Base-by-base conservation (phyloP, 2,797 vertebrate species). In the Merluccius polli region DNA sequence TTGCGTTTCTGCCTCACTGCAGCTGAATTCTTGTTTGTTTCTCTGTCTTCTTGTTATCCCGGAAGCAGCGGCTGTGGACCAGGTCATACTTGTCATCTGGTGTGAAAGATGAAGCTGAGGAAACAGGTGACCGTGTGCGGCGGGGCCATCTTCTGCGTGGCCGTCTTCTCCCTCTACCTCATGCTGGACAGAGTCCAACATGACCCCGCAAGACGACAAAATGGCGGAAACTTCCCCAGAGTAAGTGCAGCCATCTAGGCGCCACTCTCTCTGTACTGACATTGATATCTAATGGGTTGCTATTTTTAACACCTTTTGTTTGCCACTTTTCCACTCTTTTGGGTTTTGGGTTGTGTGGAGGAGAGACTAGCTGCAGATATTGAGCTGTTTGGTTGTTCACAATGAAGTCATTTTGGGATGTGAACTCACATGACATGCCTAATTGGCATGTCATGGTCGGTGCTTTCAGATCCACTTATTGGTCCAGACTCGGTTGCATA, bases 141-240 rank as follows among this genome's bases (percentile, higher is more conserved):
- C 67, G 98, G 97, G 75, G 97, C 96, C 83, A 96, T 98, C 91
- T 99, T 99, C 93, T 99, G 98, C 72, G 97, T 99, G 92, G 98
- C 98, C 0, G 98, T 99, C 73, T 99, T 99, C 91, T 98, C 98
- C 0, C 96, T 99, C 70, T 99, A 99, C 93, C 89, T 99, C 87
- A 99, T 99, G 98, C 90, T 99, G 94, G 98, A 99, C 89, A 93
- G 97, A 74, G 98, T 99, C 87, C 98, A 99, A 80, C 97, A 97
- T 12, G 97, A 99, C 79, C 97, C 97, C 30, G 75, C 94, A 12
- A 93, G 96, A 69, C 93, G 94, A 86, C 97, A 97, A 91, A 95
- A 81, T 0, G 95, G 95, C 4, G 97, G 96, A 76, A 97, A 98
- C 92, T 98, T 99, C 89, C 98, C 98, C 79, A 92, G 97, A 95